These are phyloP conservation scores for Mnemiopsis leidyi DNA, from an alignment of 37 sponge, comb jelly and placozoan genomes.

Conservation along the genomic window DNA sequence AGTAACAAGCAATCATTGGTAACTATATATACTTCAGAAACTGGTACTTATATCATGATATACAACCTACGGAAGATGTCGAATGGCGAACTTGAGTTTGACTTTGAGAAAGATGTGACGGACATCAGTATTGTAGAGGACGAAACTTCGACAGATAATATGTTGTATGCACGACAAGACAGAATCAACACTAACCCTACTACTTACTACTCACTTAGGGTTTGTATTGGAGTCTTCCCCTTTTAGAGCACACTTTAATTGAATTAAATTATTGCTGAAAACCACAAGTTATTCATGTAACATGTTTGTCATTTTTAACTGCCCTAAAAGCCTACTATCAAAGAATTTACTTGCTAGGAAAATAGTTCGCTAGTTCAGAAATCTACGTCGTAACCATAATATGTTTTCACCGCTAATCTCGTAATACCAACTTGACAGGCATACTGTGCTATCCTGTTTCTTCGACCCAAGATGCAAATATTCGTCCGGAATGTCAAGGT, in stretches of 20 bases:
- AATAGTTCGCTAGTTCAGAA: no score
- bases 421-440: no score
- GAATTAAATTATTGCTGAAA: no score
- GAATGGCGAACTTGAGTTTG: conserved; percentile 38
- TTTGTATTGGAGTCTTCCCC: no score
- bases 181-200: conserved; percentile 61
- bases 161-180: conserved; percentile 1
- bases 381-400: no score
- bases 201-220: conserved; percentile 17
- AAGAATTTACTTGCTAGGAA: no score
- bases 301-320: no score
- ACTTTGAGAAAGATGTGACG: background rate
- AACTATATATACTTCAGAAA: conserved; percentile 33
- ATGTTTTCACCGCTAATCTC: no score
- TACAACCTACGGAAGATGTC: conserved; percentile 49
- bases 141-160: conserved; percentile 44
- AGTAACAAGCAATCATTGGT: background rate
- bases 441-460: conserved; percentile 65
- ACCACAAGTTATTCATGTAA: no score
- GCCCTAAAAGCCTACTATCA: no score
- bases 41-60: conserved; percentile 51
- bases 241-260: no score
- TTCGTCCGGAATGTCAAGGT: conserved; percentile 52
- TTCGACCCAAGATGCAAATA: conserved; percentile 60
- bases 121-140: conserved; percentile 48